Evolutionary conservation across 1,140 invertebrate species (phyloP).

Genomic region (Galleria mellonella): DNA sequence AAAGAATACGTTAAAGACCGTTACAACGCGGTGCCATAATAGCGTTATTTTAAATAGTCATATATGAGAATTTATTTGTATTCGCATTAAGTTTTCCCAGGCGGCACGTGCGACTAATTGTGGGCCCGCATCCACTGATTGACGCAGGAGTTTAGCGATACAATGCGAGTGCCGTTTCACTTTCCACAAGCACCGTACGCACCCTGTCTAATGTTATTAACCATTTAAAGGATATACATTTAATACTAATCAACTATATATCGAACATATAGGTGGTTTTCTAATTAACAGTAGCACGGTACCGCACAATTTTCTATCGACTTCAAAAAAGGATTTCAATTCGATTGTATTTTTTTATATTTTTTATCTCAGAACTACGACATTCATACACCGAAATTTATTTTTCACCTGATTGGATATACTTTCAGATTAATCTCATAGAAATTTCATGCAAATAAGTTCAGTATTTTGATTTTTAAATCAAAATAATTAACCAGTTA

Average conservation of each 20-base stretch:
- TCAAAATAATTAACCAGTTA: too few species aligned
- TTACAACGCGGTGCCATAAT: neutral
- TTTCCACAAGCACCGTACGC: conserved; percentile 26
- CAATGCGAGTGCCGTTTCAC: conserved; percentile 36
- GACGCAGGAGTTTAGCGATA: conserved; percentile 29
- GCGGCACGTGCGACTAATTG: conserved; percentile 62
- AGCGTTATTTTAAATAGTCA: conserved; percentile 23
- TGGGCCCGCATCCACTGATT: conserved; percentile 63
- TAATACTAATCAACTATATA: conserved; percentile 3
- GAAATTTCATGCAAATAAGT: too few species aligned
- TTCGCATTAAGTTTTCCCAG: conserved; percentile 39
- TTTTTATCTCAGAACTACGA: too few species aligned
- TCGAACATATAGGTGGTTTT: too few species aligned
- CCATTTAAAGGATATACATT: conserved; percentile 7
- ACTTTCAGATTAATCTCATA: too few species aligned
- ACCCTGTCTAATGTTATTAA: conserved; percentile 31
- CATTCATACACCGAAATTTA: too few species aligned
- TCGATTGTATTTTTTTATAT: too few species aligned
- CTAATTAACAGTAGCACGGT: too few species aligned
- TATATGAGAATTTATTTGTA: conserved; percentile 60
- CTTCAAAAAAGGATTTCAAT: too few species aligned
- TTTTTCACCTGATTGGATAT: too few species aligned
- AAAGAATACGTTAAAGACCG: neutral
- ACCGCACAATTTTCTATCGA: too few species aligned
- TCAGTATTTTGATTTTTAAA: too few species aligned